A percentile compares a stretch with the other conserved stretches of the same genome.
Evolutionary conservation across 2,888 invertebrate genomes (phyloP).

Genomic region (Parnassius orleans): DNA sequence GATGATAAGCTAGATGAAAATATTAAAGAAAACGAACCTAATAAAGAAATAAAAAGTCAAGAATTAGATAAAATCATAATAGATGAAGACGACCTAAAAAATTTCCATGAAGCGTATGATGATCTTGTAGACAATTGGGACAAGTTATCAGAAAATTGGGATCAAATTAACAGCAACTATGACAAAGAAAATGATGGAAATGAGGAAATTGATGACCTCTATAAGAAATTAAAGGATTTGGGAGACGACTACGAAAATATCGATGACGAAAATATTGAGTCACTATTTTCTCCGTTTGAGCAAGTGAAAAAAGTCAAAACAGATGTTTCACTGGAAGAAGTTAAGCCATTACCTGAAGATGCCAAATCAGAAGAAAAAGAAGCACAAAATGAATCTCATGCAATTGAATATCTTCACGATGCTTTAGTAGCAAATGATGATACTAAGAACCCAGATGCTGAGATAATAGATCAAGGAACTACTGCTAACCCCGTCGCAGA

Average conservation of each 20-base stretch:
- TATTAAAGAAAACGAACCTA: conserved; percentile 1
- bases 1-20: conserved; percentile 26
- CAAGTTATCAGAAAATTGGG: conserved; percentile 49
- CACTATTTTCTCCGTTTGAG: conserved; percentile 25
- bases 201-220: conserved; percentile 18
- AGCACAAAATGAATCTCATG: conserved; percentile 23
- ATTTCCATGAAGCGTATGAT: conserved; percentile 35
- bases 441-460: conserved; percentile 21
- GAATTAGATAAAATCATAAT: conserved; percentile 8
- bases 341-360: conserved; percentile 23
- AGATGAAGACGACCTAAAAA: conserved; percentile 10
- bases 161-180: conserved; percentile 41
- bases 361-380: conserved; percentile 13
- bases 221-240: conserved; percentile 24
- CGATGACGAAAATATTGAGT: conserved; percentile 31
- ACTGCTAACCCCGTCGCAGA: conserved; percentile 19
- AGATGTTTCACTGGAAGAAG: conserved; percentile 24
- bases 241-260: conserved; percentile 33
- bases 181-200: conserved; percentile 29
- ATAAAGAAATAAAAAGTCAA: conserved; percentile 15
- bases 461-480: conserved; percentile 29
- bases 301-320: conserved; percentile 23
- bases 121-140: conserved; percentile 56
- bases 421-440: conserved; percentile 39
- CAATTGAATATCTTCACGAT: conserved; percentile 44